Percentiles rank a stretch among this genome's conserved stretches.
These are phyloP conservation scores for Glyphotaelius pellucidus DNA, from an alignment of 2,888 invertebrate genomes.

Conservation along the genomic window DNA sequence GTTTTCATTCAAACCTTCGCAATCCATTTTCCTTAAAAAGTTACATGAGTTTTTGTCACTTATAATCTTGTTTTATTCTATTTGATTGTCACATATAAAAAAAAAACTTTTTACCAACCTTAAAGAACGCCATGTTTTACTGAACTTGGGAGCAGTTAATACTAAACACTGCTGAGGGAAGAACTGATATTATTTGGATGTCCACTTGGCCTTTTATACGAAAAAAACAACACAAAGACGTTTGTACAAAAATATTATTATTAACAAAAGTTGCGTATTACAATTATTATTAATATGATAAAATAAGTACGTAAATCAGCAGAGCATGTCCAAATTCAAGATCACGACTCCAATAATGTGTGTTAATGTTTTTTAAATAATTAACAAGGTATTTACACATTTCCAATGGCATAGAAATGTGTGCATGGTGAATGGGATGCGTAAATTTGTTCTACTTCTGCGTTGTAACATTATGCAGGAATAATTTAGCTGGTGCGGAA, in stretches of 20 bases:
- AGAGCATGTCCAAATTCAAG: conserved; percentile 22
- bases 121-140: conserved; percentile 4
- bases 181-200: background rate
- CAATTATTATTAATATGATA: background rate
- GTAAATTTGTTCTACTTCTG: background rate
- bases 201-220: background rate
- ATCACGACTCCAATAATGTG: background rate
- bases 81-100: background rate
- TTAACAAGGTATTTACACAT: background rate
- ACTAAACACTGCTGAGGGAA: background rate
- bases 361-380: conserved; percentile 17
- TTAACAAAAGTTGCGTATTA: background rate
- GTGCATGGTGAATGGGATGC: background rate
- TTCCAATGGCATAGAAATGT: background rate
- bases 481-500: background rate
- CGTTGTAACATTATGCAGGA: background rate
- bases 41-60: no score
- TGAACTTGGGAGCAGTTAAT: background rate
- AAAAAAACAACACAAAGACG: background rate
- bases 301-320: background rate
- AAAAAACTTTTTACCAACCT: background rate
- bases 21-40: no score
- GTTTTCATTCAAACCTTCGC: no score
- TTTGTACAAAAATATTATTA: background rate
- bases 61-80: background rate